phyloP scores from a whole-genome alignment of 2,888 invertebrate genomes.

The Celastrina argiolus region DNA sequence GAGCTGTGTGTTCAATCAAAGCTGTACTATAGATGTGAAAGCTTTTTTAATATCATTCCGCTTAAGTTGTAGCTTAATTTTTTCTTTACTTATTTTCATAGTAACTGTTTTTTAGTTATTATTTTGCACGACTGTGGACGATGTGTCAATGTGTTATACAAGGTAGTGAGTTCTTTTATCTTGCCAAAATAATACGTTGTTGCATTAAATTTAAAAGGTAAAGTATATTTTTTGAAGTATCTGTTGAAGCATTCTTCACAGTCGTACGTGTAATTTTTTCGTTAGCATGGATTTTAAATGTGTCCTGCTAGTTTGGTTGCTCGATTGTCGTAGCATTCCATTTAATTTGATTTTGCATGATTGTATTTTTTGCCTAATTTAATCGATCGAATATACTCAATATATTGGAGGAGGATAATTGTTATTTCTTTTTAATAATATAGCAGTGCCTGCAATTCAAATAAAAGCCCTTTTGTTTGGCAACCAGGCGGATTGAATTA shows the following conservation, averaged over 20 bases:
- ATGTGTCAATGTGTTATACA: background rate
- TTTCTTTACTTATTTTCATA: slow-evolving; percentile 53
- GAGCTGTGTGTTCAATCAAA: slow-evolving; percentile 58
- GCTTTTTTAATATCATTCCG: slow-evolving; percentile 64
- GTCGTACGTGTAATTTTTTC: slow-evolving; percentile 42
- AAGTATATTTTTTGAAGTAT: background rate
- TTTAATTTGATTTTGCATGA: slow-evolving; percentile 56
- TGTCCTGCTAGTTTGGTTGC: slow-evolving; percentile 65
- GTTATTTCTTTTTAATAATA: background rate
- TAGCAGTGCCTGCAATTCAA: background rate
- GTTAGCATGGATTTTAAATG: slow-evolving; percentile 64
- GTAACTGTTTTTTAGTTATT: slow-evolving; percentile 55
- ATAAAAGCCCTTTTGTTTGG: background rate
- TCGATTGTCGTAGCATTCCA: slow-evolving; percentile 56
- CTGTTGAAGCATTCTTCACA: slow-evolving; percentile 31
- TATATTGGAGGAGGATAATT: slow-evolving; percentile 3
- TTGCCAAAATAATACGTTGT: slow-evolving; percentile 4
- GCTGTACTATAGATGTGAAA: slow-evolving; percentile 71
- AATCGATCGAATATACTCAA: slow-evolving; percentile 40
- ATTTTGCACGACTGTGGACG: slow-evolving; percentile 24
- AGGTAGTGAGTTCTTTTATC: background rate
- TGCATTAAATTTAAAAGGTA: background rate
- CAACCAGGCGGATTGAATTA: too few species aligned
- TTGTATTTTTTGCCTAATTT: slow-evolving; percentile 64
- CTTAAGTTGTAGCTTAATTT: slow-evolving; percentile 62